Evolutionary conservation across 2,888 invertebrate genomes (phyloP), one percentile per base, ranked within the genome.

Genomic region (Cordylochernes scorpioides): DNA sequence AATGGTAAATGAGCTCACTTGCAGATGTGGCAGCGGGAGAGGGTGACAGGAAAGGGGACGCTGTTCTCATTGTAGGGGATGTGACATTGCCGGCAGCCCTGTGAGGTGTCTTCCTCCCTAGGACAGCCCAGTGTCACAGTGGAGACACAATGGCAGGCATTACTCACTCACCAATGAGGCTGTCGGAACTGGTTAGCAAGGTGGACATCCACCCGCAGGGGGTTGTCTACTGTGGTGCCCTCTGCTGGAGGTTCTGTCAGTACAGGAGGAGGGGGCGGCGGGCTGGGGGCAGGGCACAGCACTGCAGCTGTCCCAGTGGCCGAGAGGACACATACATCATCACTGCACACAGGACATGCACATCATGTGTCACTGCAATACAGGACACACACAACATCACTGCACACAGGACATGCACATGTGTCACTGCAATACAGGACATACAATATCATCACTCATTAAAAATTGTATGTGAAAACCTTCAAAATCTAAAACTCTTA

Each of bases 251-350:
- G 16, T 12, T 36, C 36, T 28, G 34, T 35, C 3, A 29, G 7
- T 15, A 39, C 22, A 28, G 30, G 35, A 4, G 36, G 36, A 1
- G 34, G 25, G 5, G 38, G 32, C 5, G 30, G 32, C 19, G 33
- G 24, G 15, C 28, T 17, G 4, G 29, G 29, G 9, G 35, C 29
- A 8, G 36, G 33, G 29, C 51, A 53, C 3, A 61, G 51, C 12
- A 78, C 68, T 0, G 84, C 88, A 2, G 88, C 91, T 0, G 91
- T 91, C 0, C 91, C 91, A 13, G 68, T 72, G 0, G 82, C 88
- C 28, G 82, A 86, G 18, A 94, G 52, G 1, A 94, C 73, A 49
- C 86, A 86, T 1, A 91, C 77, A 44, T 91, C 91, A 46, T 88
- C 91, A 43, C 86, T 86, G 50, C 10, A 43, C 15, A 55, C 51